Percentiles rank a stretch among this genome's conserved stretches.
Evolutionary conservation across 2,888 invertebrate species (phyloP).

Genomic region (Drosophila tanythrix): DNA sequence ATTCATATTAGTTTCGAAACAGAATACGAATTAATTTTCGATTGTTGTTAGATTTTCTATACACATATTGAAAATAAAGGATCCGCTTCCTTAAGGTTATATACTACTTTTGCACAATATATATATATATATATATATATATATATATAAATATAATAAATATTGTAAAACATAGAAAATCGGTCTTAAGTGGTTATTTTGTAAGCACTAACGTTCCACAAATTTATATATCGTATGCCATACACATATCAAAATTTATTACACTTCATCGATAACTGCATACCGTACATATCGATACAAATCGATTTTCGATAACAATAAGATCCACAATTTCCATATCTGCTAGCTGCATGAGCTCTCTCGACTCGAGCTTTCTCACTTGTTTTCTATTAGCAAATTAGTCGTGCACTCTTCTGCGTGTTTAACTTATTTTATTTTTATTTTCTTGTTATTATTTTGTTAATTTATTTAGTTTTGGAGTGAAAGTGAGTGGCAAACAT

Average conservation of each 20-base stretch:
- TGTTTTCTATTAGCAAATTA: constrained; percentile 8
- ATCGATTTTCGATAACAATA: not conserved
- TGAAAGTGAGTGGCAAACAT: constrained; percentile 70
- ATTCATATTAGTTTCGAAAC: too few relatives aligned
- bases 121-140: too few relatives aligned
- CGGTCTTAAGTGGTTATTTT: not conserved
- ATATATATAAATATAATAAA: not conserved
- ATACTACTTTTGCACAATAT: too few relatives aligned
- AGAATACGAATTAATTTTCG: not conserved
- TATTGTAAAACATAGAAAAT: not conserved
- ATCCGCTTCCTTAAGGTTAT: not conserved
- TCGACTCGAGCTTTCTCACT: constrained; percentile 5
- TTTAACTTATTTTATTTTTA: constrained; percentile 9
- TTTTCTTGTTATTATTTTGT: constrained; percentile 26
- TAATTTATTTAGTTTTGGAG: constrained; percentile 45
- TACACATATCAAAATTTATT: not conserved
- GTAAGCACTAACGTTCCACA: not conserved
- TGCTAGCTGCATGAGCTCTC: not conserved
- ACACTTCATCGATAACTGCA: not conserved
- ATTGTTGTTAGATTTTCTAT: not conserved
- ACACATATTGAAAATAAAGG: not conserved
- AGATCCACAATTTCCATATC: not conserved
- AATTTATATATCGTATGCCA: not conserved
- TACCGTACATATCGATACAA: not conserved
- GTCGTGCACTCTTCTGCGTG: not conserved